These are phyloP conservation scores for Hoplodrina blanda DNA, from an alignment of 2,888 invertebrate genomes.

Conservation along the genomic window DNA sequence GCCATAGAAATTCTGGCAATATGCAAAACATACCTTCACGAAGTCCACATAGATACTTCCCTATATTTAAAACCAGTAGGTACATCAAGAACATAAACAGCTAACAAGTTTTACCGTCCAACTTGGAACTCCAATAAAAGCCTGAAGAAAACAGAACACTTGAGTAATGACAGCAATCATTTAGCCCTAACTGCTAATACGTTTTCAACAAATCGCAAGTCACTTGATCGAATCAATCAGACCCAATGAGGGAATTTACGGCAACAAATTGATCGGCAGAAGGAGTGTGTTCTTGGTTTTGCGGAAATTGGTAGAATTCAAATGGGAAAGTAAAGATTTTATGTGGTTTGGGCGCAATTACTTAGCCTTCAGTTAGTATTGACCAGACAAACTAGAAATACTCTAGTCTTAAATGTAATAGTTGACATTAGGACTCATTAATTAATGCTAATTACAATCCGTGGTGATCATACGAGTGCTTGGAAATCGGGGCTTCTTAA, in stretches of 20 bases:
- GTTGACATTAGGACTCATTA: too few relatives aligned
- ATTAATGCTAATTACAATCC: too few relatives aligned
- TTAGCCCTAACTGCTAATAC: slow-evolving; percentile 55
- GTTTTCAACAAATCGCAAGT: slow-evolving; percentile 62
- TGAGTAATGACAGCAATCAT: slow-evolving; percentile 56
- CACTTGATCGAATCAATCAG: slow-evolving; percentile 62
- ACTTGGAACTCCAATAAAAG: slow-evolving; percentile 24
- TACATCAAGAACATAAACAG: not conserved
- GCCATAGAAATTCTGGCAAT: too few relatives aligned
- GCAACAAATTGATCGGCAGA: slow-evolving; percentile 44
- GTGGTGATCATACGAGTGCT: too few relatives aligned
- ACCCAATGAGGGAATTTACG: slow-evolving; percentile 56
- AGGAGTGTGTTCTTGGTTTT: slow-evolving; percentile 16
- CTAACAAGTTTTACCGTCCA: not conserved
- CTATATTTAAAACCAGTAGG: not conserved
- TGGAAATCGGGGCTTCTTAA: too few relatives aligned
- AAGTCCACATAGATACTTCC: not conserved
- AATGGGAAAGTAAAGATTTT: not conserved
- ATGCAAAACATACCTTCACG: too few relatives aligned
- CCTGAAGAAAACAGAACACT: slow-evolving; percentile 36
- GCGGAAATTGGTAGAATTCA: not conserved
- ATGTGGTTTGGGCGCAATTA: not conserved
- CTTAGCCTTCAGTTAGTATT: too few relatives aligned
- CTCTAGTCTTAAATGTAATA: too few relatives aligned
- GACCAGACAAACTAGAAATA: too few relatives aligned